phyloP scores from a whole-genome alignment of 2,888 invertebrate genomes.

The Cyaniris semiargus region DNA sequence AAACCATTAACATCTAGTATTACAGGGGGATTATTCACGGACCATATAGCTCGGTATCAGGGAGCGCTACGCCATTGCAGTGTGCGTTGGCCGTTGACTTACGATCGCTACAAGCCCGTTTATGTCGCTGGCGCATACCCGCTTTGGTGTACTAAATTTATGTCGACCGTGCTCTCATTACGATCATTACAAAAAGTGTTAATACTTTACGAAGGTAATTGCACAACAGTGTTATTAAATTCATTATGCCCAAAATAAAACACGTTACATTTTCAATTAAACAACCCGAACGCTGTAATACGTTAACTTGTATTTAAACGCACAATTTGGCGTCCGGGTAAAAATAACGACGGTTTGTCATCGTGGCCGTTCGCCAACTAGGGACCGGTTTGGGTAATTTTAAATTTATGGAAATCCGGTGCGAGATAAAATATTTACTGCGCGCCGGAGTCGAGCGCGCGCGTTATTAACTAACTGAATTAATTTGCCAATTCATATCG shows the following conservation, averaged over 20 bases:
- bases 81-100: constrained; percentile 47
- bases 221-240: constrained; percentile 35
- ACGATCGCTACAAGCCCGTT: constrained; percentile 43
- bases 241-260: neutral
- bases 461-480: constrained; percentile 55
- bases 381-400: constrained; percentile 59
- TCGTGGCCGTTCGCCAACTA: constrained; percentile 64
- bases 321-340: constrained; percentile 37
- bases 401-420: constrained; percentile 68
- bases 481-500: constrained; percentile 53
- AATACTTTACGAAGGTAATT: neutral
- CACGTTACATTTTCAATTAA: constrained; percentile 11
- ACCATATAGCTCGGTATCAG: constrained; percentile 72
- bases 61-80: constrained; percentile 53
- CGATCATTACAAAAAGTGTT: neutral
- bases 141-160: constrained; percentile 52
- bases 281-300: constrained; percentile 1
- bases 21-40: constrained; percentile 77
- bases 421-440: constrained; percentile 57
- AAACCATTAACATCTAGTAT: constrained; percentile 75
- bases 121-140: constrained; percentile 47
- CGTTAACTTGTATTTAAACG: constrained; percentile 29
- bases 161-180: constrained; percentile 48
- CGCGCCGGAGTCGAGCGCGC: constrained; percentile 40
- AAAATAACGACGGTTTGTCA: constrained; percentile 47